phyloP scores from a whole-genome alignment of 1,140 invertebrate species.

The Brachionus plicatilis region DNA sequence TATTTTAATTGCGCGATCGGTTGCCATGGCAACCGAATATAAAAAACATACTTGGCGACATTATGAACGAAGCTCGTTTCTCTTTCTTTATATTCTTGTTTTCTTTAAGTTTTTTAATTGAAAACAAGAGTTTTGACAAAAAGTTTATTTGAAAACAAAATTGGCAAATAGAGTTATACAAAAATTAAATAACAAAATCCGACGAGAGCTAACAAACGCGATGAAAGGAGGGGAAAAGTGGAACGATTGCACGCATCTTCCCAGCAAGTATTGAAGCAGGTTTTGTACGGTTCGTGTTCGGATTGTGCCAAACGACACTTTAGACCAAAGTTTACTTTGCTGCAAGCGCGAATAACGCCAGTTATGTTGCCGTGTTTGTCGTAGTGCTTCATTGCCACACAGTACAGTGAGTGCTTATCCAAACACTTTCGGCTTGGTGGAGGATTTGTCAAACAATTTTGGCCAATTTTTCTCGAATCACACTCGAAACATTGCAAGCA shows the following conservation, averaged over 20 bases:
- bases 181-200: background rate
- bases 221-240: background rate
- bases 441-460: background rate
- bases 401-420: background rate
- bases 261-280: background rate
- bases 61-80: background rate
- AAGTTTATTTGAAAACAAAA: background rate
- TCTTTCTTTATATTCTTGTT: background rate
- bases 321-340: background rate
- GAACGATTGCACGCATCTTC: background rate
- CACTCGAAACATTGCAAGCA: conserved; percentile 16
- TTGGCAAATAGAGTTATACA: background rate
- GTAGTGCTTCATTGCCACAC: background rate
- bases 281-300: background rate
- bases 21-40: background rate
- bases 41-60: conserved; percentile 16
- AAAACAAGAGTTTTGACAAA: background rate
- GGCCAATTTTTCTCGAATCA: conserved; percentile 23
- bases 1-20: background rate
- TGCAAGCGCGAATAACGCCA: background rate
- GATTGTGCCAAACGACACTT: background rate
- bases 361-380: background rate
- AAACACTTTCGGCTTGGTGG: background rate
- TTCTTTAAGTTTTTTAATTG: background rate
- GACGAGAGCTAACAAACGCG: background rate